Evolutionary conservation across 2,113 vertebrate genomes (phyloP).

Genomic region (Anolis carolinensis): DNA sequence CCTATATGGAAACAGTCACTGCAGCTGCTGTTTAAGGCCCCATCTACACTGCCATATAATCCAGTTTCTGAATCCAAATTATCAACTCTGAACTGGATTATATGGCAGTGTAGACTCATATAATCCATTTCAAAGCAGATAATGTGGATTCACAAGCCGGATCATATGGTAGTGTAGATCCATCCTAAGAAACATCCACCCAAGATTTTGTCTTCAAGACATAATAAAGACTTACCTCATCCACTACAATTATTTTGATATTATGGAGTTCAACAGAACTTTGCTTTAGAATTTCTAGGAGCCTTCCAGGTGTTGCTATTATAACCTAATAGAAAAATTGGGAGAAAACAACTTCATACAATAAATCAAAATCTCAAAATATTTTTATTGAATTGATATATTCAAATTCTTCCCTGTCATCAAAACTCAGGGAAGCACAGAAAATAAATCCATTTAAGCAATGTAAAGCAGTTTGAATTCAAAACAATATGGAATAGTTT

Average conservation of each 20-base stretch:
- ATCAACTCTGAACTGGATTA: too few species aligned
- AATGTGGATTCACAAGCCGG: too few species aligned
- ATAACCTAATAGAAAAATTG: constrained; percentile 78
- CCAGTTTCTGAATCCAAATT: too few species aligned
- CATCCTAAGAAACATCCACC: background rate
- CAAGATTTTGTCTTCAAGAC: background rate
- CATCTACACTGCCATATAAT: too few species aligned
- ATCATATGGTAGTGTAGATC: background rate
- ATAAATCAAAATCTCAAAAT: background rate
- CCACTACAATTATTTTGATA: constrained; percentile 87
- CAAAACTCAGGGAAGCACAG: too few species aligned
- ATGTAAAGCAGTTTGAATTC: too few species aligned
- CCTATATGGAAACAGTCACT: background rate
- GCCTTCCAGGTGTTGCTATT: constrained; percentile 93
- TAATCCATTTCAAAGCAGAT: too few species aligned
- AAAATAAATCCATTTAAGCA: too few species aligned
- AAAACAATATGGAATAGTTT: too few species aligned
- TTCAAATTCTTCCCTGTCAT: too few species aligned
- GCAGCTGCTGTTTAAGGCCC: too few species aligned
- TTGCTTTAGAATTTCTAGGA: constrained; percentile 92
- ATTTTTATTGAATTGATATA: background rate
- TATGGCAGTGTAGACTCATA: too few species aligned
- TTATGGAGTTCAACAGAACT: constrained; percentile 78
- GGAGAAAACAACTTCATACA: background rate
- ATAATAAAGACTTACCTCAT: constrained; percentile 83